Evolutionary conservation across 1,140 invertebrate species (phyloP), one percentile per base, ranked within the genome.

Genomic region (Drosophila obscura): DNA sequence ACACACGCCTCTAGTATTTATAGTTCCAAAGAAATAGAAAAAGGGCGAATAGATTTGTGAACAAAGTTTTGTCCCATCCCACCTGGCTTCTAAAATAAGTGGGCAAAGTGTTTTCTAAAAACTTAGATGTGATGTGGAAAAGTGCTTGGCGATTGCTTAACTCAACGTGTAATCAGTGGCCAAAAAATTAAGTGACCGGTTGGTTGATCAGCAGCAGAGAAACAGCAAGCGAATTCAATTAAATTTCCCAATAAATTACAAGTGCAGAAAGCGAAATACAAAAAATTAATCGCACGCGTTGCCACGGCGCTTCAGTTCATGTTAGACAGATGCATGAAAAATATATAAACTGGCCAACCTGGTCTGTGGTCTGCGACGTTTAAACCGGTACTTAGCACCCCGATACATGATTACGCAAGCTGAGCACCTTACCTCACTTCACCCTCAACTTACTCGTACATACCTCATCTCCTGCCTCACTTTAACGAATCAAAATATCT

Each of bases 191-290:
- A 71, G 58, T 71, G 76, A 78, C 75, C 68, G 68, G 77, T 77
- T 85, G 61, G 46, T 16, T 72, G 61, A 52, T 66, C 60, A 60
- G 69, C 24, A 11, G 31, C 31, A 35, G 31, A 4, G 31, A 35
- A 35, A 35, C 41, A 75, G 80, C 80, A 80, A 80, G 73, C 73
- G 77, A 84, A 85, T 85, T 84, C 81, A 84, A 84, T 84, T 85
- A 84, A 85, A 84, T 84, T 84, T 84, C 73, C 66, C 77, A 84
- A 84, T 85, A 84, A 84, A 84, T 85, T 80, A 80, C 63, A 80
- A 84, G 77, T 84, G 81, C 73, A 65, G 72, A 80, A 66, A 73
- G 57, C 44, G 11, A 60, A 55, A 57, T 72, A 57, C 55, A 60
- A 41, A 46, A 49, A 55, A 77, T 51, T 76, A 66, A 60, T 52